Conservation (phyloP, 2,888 invertebrate genomes). For the Teinopalpus imperialis region DNA sequence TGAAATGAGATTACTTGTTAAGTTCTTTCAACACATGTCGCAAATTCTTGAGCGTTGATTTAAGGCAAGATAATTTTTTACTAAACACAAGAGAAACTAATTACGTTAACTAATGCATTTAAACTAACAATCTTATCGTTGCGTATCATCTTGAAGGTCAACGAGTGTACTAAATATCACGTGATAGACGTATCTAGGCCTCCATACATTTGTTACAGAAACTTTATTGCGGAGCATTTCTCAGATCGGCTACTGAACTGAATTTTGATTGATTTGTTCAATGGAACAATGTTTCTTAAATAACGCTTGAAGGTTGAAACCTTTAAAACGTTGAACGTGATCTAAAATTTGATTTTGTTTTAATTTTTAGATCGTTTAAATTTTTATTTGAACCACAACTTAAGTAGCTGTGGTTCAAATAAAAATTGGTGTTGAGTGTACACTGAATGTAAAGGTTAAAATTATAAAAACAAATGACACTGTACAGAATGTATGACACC, state of each 20-base stretch:
- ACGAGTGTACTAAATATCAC: conserved; percentile 30
- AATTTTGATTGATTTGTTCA: conserved; percentile 3
- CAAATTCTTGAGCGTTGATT: conserved; percentile 4
- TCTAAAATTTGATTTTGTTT: background rate
- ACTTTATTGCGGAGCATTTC: no score
- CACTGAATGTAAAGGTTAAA: no score
- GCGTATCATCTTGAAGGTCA: conserved; percentile 54
- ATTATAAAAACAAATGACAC: no score
- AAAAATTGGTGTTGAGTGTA: no score
- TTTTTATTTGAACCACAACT: no score
- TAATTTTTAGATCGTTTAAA: no score
- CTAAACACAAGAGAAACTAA: conserved; percentile 26
- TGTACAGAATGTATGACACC: no score
- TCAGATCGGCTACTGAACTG: no score
- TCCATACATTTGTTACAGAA: background rate
- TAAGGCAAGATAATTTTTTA: conserved; percentile 27
- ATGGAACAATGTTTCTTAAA: conserved; percentile 12
- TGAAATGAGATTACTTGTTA: no score
- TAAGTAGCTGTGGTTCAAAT: no score
- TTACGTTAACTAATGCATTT: conserved; percentile 30
- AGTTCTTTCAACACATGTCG: no score
- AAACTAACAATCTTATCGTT: conserved; percentile 38
- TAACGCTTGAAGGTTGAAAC: conserved; percentile 5
- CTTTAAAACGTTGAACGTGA: background rate
- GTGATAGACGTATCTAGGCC: conserved; percentile 10